Percentiles rank a stretch among this genome's conserved stretches.
phyloP scores from a whole-genome alignment of 2,113 vertebrate species.

The Litocranius walleri region DNA sequence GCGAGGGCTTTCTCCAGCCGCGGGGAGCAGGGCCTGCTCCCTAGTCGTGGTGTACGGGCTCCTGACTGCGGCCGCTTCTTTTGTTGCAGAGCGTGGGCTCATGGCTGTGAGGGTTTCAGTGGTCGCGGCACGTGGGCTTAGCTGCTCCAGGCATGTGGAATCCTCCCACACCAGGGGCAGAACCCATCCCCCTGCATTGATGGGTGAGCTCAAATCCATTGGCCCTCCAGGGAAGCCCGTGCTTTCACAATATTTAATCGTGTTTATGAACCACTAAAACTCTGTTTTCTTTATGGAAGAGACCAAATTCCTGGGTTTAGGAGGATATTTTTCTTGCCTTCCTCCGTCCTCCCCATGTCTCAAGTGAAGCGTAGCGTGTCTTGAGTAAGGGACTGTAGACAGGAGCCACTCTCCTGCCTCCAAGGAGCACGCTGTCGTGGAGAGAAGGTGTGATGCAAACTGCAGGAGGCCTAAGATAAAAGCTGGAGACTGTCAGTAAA shows the following conservation, averaged over 20 bases:
- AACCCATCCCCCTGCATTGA: background rate
- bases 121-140: rapidly evolving
- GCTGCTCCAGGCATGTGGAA: background rate
- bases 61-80: background rate
- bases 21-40: rapidly evolving
- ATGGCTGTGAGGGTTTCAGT: background rate
- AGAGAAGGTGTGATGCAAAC: rapidly evolving
- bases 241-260: background rate
- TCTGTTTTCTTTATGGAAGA: background rate
- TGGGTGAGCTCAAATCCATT: background rate
- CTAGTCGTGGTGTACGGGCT: rapidly evolving
- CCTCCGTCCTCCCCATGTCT: rapidly evolving
- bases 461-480: rapidly evolving
- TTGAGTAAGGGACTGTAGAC: background rate
- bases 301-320: background rate
- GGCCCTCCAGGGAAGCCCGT: background rate
- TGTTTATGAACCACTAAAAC: no score
- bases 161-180: background rate
- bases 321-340: background rate
- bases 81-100: background rate
- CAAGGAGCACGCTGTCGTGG: rapidly evolving
- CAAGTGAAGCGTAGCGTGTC: rapidly evolving
- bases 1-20: background rate
- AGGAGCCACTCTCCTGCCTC: background rate
- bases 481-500: background rate